Conservation (phyloP, 1,140 invertebrate genomes). For the Apis dorsata region DNA sequence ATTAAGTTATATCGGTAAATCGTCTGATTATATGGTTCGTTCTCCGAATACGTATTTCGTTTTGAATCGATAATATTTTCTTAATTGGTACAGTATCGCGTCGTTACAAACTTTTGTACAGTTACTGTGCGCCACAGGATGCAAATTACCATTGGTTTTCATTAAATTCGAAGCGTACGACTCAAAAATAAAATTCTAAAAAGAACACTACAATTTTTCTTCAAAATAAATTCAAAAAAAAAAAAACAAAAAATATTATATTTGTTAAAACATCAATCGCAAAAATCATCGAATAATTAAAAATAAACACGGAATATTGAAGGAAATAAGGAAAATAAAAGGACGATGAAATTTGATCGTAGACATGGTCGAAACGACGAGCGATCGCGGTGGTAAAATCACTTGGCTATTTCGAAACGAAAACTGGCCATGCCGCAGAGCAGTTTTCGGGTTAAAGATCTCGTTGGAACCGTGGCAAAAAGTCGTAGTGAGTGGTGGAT, state of each 20-base stretch:
- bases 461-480: slow-evolving; percentile 69
- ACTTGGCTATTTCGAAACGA: slow-evolving; percentile 47
- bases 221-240: too few species aligned
- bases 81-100: background rate
- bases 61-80: background rate
- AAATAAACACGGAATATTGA: too few species aligned
- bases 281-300: background rate
- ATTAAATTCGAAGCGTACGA: background rate
- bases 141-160: too few species aligned
- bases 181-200: background rate
- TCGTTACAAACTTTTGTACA: background rate
- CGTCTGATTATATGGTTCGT: slow-evolving; percentile 11
- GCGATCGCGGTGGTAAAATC: slow-evolving; percentile 34
- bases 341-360: background rate
- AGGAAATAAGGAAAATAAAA: too few species aligned
- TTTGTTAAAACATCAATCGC: background rate
- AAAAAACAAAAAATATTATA: too few species aligned
- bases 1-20: slow-evolving; percentile 29
- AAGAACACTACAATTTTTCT: too few species aligned
- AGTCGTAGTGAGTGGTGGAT: slow-evolving; percentile 70
- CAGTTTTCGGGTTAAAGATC: slow-evolving; percentile 66
- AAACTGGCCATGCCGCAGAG: slow-evolving; percentile 47
- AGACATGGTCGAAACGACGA: background rate
- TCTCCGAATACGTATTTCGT: background rate
- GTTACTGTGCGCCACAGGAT: too few species aligned